Evolutionary conservation across 2,888 invertebrate genomes (phyloP), one percentile per base, ranked within the genome.

Genomic region (Stenichneumon culpator): DNA sequence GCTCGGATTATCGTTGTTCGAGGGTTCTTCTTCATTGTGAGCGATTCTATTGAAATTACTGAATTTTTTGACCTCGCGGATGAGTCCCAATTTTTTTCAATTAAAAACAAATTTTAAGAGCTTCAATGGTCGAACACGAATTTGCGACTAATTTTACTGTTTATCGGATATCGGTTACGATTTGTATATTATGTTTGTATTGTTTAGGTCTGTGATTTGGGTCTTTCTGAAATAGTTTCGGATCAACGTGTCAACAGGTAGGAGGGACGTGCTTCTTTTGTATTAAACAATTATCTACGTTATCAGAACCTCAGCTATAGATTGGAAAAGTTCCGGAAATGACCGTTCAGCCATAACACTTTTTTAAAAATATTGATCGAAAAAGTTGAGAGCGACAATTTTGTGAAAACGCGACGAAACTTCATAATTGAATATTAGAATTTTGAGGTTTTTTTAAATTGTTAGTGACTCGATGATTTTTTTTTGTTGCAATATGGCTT

Each of bases 261-360:
- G 52, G 16, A 54, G 68, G 44, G 32, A 68, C 70, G 57, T 32
- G 78, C 28, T 72, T 67, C 14, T 11, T 52, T 77, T 70, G 11
- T 63, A 32, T 32, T 63, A 28, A 19, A 11, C 19, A 72, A 36
- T 50, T 32, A 81, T 78, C 60, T 78, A 78, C 54, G 44, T 68
- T 32, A 39, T 68, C 44, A 39, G 81, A 84, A 84, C 84, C 63
- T 84, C 82, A 82, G 78, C 84, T 63, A 32, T 25, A 65, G 36
- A 79, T 84, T 7, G 9, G 78, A 84, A 84, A 84, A 81, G 52
- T 68, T 73, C 68, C 47, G 52, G 14, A 65, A 50, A 39, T 65
- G 1, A 65, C 14, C 5, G 14, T 65, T 47, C n/a, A 63, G 54
- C 14, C 14, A 44, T 65, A 67, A 52, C 39, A 6, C 16, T 47